Percentiles rank a stretch among this genome's conserved stretches.
These are phyloP conservation scores for Apomyelois bistriatella DNA, from an alignment of 2,888 invertebrate species.

Conservation along the genomic window DNA sequence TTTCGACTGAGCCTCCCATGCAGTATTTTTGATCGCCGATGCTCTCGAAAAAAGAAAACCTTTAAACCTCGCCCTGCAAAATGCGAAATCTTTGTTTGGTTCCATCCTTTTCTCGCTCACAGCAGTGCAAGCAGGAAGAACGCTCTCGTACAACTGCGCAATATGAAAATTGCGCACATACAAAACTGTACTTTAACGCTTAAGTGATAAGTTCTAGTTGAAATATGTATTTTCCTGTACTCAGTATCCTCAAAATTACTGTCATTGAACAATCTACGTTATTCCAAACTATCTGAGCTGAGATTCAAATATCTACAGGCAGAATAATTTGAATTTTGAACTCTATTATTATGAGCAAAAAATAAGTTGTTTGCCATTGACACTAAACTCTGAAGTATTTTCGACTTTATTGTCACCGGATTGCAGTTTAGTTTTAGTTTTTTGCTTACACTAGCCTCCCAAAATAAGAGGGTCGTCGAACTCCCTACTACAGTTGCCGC, in stretches of 20 bases:
- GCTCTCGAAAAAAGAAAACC: slow-evolving; percentile 8
- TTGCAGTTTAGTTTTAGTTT: background rate
- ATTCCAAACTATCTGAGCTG: background rate
- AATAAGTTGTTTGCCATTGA: background rate
- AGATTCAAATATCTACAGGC: background rate
- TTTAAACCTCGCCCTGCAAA: slow-evolving; percentile 7
- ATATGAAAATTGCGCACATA: background rate
- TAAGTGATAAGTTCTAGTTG: background rate
- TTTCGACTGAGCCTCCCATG: background rate
- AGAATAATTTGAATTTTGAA: background rate
- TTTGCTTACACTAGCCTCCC: background rate
- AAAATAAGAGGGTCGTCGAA: slow-evolving; percentile 10
- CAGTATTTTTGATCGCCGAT: background rate
- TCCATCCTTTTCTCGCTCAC: background rate
- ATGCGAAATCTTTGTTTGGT: slow-evolving; percentile 2
- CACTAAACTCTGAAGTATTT: background rate
- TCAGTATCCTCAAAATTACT: background rate
- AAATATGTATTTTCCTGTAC: background rate
- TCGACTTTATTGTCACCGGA: background rate
- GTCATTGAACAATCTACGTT: background rate
- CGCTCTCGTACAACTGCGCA: background rate
- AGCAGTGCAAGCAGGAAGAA: background rate
- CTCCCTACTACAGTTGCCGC: background rate
- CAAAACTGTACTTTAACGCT: background rate
- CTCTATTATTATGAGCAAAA: slow-evolving; percentile 5